Evolutionary conservation across 1,140 invertebrate genomes (phyloP), one percentile per base, ranked within the genome.

Genomic region (Trichonephila clavata): DNA sequence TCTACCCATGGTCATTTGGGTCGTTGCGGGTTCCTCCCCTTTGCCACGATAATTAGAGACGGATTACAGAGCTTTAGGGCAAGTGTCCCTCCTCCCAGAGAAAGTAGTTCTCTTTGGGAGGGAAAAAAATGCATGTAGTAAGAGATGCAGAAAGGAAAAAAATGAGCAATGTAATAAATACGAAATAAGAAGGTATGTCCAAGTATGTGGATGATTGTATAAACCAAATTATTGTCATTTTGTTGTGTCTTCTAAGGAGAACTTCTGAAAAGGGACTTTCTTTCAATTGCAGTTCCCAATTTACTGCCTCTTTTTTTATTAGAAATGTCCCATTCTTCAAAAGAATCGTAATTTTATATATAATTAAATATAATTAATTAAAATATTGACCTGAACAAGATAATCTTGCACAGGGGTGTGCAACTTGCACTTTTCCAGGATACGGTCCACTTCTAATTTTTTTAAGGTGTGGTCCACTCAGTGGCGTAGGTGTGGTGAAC

Each of bases 151-250:
- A 86, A 50, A 68, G 65, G 18, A 57, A 92, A 92, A 86, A 92
- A 92, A 92, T 86, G 71, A 59, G 81, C 61, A 92, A 86, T 92
- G 91, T 86, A 86, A 92, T 92, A 92, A 92, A 92, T 92, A 92
- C 91, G 63, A 92, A 92, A 92, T 92, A 86, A 92, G 91, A 77
- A 68, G 91, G 91, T 91, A 83, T 91, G 89, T 92, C 91, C 83
- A 60, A 92, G 81, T 86, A 86, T 92, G 91, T 86, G 91, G 63
- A 92, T 92, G 91, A 92, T 92, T 92, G 91, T 92, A 63, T 86
- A 92, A 86, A 65, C 83, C 39, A 92, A 92, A 92, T 92, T 92
- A 92, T 92, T 92, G 91, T 92, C 91, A 92, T 92, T 86, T 65
- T 16, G n/a, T 39, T 61, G 91, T 86, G 91, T 92, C 91, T 92